Evolutionary conservation across 2,888 invertebrate species (phyloP).

Genomic region (Melipona bicolor): DNA sequence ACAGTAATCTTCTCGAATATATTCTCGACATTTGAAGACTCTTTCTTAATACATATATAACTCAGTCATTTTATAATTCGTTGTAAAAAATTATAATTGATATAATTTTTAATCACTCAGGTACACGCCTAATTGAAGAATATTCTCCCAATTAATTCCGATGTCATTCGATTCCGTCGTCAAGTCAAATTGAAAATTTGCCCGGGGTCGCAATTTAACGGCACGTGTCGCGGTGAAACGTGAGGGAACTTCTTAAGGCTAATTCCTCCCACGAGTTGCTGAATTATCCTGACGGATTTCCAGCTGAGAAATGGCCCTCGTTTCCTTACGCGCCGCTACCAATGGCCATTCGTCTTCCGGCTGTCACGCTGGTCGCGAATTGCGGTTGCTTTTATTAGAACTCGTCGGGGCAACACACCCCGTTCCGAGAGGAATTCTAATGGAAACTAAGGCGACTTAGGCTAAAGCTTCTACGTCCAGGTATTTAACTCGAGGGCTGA

Average conservation of each 20-base stretch:
- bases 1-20: no score
- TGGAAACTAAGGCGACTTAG: neutral
- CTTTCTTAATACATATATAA: no score
- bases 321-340: conserved; percentile 20
- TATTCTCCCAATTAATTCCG: neutral
- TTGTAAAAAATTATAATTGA: no score
- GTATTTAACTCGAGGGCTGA: neutral
- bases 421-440: neutral
- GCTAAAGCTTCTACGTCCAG: neutral
- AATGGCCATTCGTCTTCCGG: conserved; percentile 16
- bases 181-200: neutral
- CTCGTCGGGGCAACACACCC: neutral
- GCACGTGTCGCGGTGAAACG: conserved; percentile 27
- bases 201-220: conserved; percentile 7
- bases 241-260: conserved; percentile 40
- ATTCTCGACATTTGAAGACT: no score
- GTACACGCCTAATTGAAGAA: no score
- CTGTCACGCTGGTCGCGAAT: conserved; percentile 9
- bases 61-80: no score
- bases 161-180: neutral
- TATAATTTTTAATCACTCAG: no score
- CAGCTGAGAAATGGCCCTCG: conserved; percentile 35
- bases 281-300: conserved; percentile 55
- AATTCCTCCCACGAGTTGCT: conserved; percentile 48
- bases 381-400: conserved; percentile 10